Percentiles rank a stretch among this genome's conserved stretches.
These are phyloP conservation scores for Labroides dimidiatus DNA, from an alignment of 2,797 vertebrate genomes.

Conservation along the genomic window DNA sequence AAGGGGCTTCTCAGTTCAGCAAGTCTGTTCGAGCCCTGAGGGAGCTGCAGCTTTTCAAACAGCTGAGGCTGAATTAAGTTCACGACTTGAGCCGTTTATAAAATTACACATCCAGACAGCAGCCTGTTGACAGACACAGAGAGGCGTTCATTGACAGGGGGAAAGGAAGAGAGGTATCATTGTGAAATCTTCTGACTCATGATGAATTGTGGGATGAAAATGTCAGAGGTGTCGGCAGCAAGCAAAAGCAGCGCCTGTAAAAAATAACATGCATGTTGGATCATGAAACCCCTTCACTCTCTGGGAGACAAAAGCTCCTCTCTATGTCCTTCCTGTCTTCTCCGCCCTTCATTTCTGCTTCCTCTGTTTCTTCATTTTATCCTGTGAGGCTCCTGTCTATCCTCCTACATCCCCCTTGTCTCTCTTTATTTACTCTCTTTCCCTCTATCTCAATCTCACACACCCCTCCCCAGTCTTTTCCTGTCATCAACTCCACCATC, in stretches of 20 bases:
- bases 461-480: slow-evolving; percentile 35
- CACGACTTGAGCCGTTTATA: slow-evolving; percentile 40
- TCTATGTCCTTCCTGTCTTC: slow-evolving; percentile 31
- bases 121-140: slow-evolving; percentile 60
- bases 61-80: slow-evolving; percentile 45
- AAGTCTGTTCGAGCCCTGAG: slow-evolving; percentile 42
- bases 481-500: slow-evolving; percentile 63
- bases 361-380: slow-evolving; percentile 46
- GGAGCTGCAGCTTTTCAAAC: slow-evolving; percentile 32
- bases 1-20: slow-evolving; percentile 39
- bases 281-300: slow-evolving; percentile 56
- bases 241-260: slow-evolving; percentile 36
- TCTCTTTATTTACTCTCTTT: slow-evolving; percentile 51
- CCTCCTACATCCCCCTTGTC: slow-evolving; percentile 32
- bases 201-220: slow-evolving; percentile 50
- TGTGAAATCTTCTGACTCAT: slow-evolving; percentile 61
- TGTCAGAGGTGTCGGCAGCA: slow-evolving; percentile 50
- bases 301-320: slow-evolving; percentile 50
- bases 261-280: slow-evolving; percentile 63
- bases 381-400: slow-evolving; percentile 34
- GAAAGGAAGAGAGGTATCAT: slow-evolving; percentile 27
- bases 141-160: slow-evolving; percentile 24
- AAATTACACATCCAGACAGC: slow-evolving; percentile 54
- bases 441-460: slow-evolving; percentile 23
- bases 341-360: slow-evolving; percentile 32